Evolutionary conservation across 2,888 invertebrate genomes (phyloP).

Genomic region (Macrophya alboannulata): DNA sequence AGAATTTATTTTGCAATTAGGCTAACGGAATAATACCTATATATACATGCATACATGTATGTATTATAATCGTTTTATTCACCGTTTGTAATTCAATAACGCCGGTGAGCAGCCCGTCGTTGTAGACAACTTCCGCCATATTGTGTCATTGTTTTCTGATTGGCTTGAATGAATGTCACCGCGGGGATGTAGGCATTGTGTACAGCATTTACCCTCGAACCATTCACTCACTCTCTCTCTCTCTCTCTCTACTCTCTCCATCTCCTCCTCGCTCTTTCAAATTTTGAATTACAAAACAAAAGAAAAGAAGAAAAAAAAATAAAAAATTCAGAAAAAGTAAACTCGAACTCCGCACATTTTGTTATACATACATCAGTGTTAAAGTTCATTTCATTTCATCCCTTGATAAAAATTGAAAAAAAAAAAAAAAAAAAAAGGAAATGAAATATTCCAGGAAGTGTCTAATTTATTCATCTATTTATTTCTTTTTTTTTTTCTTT

Average conservation of each 20-base stretch:
- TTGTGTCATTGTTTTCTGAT: constrained; percentile 52
- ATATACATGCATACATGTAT: not conserved
- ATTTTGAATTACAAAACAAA: not conserved
- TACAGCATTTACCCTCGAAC: not conserved
- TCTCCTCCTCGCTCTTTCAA: not conserved
- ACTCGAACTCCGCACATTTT: not conserved
- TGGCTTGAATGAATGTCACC: constrained; percentile 48
- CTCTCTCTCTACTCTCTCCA: not conserved
- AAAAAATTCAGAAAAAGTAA: not conserved
- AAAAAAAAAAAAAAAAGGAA: too few relatives aligned
- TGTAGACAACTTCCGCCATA: constrained; percentile 50
- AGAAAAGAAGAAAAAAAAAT: not conserved
- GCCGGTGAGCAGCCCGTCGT: not conserved
- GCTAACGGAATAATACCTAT: too few relatives aligned
- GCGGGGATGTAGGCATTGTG: not conserved
- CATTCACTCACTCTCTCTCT: not conserved
- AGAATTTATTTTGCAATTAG: too few relatives aligned
- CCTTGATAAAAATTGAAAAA: not conserved
- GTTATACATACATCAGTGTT: not conserved
- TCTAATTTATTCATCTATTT: too few relatives aligned
- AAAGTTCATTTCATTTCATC: not conserved
- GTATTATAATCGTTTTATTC: constrained; percentile 24
- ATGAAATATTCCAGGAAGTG: too few relatives aligned
- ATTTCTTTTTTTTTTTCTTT: too few relatives aligned
- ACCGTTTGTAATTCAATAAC: constrained; percentile 32